Percentiles rank a stretch among this genome's conserved stretches.
Conservation (phyloP, 2,888 invertebrate species). For the Ichneumon xanthorius region DNA sequence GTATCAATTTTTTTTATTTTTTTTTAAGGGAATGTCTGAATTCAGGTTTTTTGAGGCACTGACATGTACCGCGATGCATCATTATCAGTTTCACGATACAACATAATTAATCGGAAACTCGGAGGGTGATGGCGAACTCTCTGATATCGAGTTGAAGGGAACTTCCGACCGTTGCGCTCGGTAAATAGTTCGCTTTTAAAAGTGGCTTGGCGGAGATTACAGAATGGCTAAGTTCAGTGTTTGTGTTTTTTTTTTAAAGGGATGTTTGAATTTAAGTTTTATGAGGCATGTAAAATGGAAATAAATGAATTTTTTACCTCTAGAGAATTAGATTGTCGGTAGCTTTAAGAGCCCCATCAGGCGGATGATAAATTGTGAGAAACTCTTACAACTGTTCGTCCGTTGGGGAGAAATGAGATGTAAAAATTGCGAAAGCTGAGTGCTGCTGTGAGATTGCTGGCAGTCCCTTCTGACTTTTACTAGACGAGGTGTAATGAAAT, state of each 20-base stretch:
- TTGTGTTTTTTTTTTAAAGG: too few species aligned
- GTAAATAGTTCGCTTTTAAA: too few species aligned
- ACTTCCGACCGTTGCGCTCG: not conserved
- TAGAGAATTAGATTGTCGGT: too few species aligned
- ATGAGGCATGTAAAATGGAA: too few species aligned
- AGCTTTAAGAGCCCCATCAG: not conserved
- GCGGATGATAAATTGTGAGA: too few species aligned
- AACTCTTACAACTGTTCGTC: not conserved
- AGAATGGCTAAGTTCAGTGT: too few species aligned
- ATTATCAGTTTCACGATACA: conserved; percentile 26
- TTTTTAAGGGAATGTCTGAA: too few species aligned
- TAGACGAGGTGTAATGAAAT: not conserved
- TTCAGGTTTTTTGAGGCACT: too few species aligned
- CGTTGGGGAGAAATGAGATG: not conserved
- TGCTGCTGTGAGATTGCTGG: not conserved
- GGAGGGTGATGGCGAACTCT: too few species aligned
- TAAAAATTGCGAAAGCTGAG: not conserved
- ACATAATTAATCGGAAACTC: conserved; percentile 28
- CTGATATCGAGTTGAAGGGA: not conserved
- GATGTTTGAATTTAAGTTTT: too few species aligned
- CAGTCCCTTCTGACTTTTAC: not conserved
- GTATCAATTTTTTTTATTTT: not conserved
- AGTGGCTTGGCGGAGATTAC: too few species aligned
- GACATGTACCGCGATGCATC: conserved; percentile 9
- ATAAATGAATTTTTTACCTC: too few species aligned